Evolutionary conservation across 2,888 invertebrate species (phyloP).

Genomic region (Clivina fossor): DNA sequence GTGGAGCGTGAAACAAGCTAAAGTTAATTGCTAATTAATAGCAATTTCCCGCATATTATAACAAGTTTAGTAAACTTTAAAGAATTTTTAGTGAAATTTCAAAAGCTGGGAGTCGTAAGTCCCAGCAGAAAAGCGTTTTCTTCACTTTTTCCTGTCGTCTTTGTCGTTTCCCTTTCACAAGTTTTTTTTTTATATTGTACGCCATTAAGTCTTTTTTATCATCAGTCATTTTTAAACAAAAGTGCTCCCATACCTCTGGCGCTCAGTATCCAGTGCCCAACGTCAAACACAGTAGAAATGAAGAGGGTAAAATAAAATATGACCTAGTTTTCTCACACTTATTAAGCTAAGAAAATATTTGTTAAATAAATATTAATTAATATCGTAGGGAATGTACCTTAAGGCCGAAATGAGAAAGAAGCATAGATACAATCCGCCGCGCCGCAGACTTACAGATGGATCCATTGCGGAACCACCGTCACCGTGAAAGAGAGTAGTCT

Average conservation of each 20-base stretch:
- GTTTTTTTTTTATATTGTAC: constrained; percentile 16
- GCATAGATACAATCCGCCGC: too few species aligned
- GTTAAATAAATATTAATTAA: constrained; percentile 6
- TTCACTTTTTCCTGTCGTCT: constrained; percentile 6
- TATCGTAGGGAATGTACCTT: too few species aligned
- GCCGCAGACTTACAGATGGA: too few species aligned
- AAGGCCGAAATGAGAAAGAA: too few species aligned
- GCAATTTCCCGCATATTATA: too few species aligned
- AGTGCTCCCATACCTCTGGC: background rate
- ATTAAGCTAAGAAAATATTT: constrained; percentile 12
- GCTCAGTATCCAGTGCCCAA: background rate
- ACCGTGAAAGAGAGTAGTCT: too few species aligned
- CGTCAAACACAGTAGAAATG: background rate
- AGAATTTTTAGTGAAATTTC: background rate
- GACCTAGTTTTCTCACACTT: constrained; percentile 4
- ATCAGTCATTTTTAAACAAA: constrained; percentile 16
- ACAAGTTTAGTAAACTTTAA: too few species aligned
- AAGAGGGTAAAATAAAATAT: constrained; percentile 12
- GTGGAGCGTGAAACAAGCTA: too few species aligned
- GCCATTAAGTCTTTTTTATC: constrained; percentile 12
- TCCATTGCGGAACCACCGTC: too few species aligned
- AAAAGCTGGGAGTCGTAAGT: too few species aligned
- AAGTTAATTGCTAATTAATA: too few species aligned
- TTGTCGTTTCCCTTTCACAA: constrained; percentile 11
- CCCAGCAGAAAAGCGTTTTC: constrained; percentile 2